Conservation (phyloP, 1,140 invertebrate species). For the Acromyrmex charruanus region DNA sequence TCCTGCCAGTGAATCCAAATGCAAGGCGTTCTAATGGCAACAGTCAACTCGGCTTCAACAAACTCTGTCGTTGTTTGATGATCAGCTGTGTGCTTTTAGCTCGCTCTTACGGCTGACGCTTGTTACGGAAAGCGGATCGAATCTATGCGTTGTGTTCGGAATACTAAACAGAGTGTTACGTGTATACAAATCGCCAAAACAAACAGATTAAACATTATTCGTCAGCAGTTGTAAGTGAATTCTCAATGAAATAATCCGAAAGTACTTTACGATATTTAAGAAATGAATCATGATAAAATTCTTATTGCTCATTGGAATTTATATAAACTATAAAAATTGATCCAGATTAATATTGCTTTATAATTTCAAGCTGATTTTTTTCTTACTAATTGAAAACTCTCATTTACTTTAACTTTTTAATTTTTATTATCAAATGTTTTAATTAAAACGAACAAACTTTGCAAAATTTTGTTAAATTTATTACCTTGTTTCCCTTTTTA, state of each 20-base stretch:
- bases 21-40: conserved; percentile 42
- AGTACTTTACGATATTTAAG: neutral
- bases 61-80: conserved; percentile 49
- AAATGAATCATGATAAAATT: neutral
- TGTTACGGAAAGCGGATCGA: neutral
- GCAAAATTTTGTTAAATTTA: neutral
- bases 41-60: conserved; percentile 47
- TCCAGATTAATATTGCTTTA: neutral
- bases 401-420: neutral
- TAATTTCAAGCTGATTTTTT: neutral
- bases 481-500: neutral
- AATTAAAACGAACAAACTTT: neutral
- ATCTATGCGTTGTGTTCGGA: neutral
- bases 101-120: neutral
- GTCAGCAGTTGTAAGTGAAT: no score
- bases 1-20: neutral
- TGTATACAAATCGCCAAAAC: neutral
- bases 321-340: neutral
- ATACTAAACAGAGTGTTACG: neutral
- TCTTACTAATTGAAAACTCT: neutral
- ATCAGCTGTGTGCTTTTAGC: neutral
- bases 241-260: neutral
- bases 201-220: neutral
- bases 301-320: conserved; percentile 3
- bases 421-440: conserved; percentile 1